Conservation (phyloP, 1,140 invertebrate species). For the Drosophila sulfurigaster region DNA sequence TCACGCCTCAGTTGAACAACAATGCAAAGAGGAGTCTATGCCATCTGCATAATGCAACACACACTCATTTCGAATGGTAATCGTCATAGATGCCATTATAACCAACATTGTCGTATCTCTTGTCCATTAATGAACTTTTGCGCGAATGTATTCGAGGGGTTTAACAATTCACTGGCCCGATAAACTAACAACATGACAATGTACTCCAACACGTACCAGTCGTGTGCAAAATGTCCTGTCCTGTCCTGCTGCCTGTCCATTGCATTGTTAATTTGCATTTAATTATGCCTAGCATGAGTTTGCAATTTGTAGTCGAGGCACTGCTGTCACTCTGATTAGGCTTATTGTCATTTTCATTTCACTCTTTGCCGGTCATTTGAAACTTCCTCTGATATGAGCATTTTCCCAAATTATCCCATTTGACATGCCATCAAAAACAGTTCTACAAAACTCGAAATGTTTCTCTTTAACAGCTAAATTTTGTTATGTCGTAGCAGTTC, state of each 20-base stretch:
- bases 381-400: not conserved
- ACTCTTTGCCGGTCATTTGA: not conserved
- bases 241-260: not conserved
- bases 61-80: conserved; percentile 88
- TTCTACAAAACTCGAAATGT: not conserved
- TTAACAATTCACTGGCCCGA: not conserved
- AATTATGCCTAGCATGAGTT: conserved; percentile 54
- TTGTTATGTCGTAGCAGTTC: not conserved
- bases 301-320: conserved; percentile 33
- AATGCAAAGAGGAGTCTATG: conserved; percentile 20
- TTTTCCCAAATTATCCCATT: conserved; percentile 3
- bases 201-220: not conserved
- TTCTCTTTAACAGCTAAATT: not conserved
- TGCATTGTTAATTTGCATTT: conserved; percentile 62
- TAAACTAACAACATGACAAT: conserved; percentile 76
- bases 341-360: conserved; percentile 35
- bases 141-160: conserved; percentile 85
- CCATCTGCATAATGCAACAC: conserved; percentile 86
- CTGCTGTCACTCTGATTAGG: conserved; percentile 19
- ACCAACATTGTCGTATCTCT: not conserved
- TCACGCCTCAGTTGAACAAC: conserved; percentile 91
- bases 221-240: conserved; percentile 7
- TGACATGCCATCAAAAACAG: conserved; percentile 4
- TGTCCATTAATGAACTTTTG: conserved; percentile 43
- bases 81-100: conserved; percentile 85